Evolutionary conservation across 2,888 invertebrate species (phyloP).

Genomic region (Cosmia trapezina): DNA sequence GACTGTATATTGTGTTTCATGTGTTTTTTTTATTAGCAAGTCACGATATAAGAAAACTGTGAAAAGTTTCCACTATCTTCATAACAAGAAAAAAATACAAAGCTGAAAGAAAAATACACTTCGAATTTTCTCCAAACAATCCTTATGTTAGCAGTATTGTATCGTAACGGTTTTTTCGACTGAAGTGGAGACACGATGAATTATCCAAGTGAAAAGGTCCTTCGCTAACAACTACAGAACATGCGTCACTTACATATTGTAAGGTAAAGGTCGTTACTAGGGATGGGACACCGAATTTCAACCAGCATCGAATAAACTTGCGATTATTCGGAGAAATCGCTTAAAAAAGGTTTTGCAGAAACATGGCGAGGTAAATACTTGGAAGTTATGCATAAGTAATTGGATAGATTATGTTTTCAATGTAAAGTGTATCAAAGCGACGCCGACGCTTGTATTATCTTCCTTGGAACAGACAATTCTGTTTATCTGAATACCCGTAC

Average conservation of each 20-base stretch:
- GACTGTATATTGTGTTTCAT: too few species aligned
- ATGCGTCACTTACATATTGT: conserved; percentile 67
- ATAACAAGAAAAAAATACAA: conserved; percentile 13
- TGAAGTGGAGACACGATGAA: conserved; percentile 57
- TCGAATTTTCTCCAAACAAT: conserved; percentile 33
- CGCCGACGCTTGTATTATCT: too few species aligned
- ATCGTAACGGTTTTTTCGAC: conserved; percentile 42
- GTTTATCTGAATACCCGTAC: neutral
- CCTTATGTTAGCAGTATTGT: conserved; percentile 33
- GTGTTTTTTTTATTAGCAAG: neutral
- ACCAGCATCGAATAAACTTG: conserved; percentile 2
- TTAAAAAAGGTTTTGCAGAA: too few species aligned
- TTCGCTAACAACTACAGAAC: conserved; percentile 62
- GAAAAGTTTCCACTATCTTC: neutral
- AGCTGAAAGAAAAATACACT: conserved; percentile 20
- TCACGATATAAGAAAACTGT: neutral
- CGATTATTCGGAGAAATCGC: conserved; percentile 5
- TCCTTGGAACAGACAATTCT: neutral
- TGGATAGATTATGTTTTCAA: neutral
- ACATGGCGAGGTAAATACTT: neutral
- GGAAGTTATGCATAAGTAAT: neutral
- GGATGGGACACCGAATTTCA: conserved; percentile 26
- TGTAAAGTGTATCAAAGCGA: neutral
- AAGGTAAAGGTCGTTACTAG: conserved; percentile 68
- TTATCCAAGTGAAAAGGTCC: conserved; percentile 63